Evolutionary conservation across 2,113 vertebrate genomes (phyloP), one percentile per base, ranked within the genome.

Genomic region (Aythya baeri): DNA sequence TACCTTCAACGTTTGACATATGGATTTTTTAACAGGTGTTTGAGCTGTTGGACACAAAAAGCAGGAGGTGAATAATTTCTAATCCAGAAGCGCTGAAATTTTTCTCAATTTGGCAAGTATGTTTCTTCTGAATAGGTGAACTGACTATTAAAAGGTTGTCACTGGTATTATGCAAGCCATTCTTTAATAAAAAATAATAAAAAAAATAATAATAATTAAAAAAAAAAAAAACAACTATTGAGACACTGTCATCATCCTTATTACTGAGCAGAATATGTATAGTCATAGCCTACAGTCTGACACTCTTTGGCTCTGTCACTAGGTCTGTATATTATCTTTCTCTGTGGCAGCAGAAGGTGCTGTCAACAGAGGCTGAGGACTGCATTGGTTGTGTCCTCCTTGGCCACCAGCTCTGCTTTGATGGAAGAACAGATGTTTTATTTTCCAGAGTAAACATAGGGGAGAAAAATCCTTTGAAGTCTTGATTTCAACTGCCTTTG

Each of bases 351-450:
- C 12, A 72, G 62, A 49, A 76, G 11, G 7, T 49, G 5, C 32
- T 43, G 8, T 54, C 50, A 70, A 6, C 6, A 50, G 26, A 71
- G 4, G 18, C 31, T 5, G 1, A 88, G 7, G 14, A 17, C 8
- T 54, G 9, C 29, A 58, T 80, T 44, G 74, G 20, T 55, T 80
- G 31, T 66, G 5, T 74, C 34, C 16, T 77, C 16, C 14, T 9
- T 22, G 17, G 1, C 8, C 5, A 0, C 0, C 8, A 62, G 61
- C 23, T 26, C 16, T 34, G 16, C 9, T 75, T 89, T 81, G 5
- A 17, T 75, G 17, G 14, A 71, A 74, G 16, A 61, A 7, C 7
- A 4, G 36, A 15, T 22, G 1, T 34, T 80, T 63, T 76, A 25
- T 52, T 57, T 91, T 78, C 73, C 4, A 61, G 26, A 61, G 6